Evolutionary conservation across 2,888 invertebrate species (phyloP).

Genomic region (Heliconius sara): DNA sequence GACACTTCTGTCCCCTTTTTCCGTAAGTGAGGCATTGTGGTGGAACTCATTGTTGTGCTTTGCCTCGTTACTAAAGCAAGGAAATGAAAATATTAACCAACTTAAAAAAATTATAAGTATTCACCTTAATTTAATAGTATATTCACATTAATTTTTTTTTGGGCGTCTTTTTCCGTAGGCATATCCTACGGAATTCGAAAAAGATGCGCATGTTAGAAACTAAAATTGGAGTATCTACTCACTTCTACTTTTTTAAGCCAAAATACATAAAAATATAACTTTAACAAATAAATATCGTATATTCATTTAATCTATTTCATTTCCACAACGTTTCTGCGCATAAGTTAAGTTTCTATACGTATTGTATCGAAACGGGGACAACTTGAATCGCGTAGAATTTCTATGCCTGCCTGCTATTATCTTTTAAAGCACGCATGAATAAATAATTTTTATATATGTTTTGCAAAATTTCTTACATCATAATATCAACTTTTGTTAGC

Average conservation of each 20-base stretch:
- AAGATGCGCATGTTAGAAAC: no score
- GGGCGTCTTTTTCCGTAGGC: no score
- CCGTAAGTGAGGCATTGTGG: no score
- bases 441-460: slow-evolving; percentile 30
- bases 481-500: background rate
- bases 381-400: slow-evolving; percentile 42
- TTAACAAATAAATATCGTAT: background rate
- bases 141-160: no score
- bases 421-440: slow-evolving; percentile 35
- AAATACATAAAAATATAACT: background rate
- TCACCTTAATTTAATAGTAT: no score
- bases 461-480: background rate
- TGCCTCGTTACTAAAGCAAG: no score
- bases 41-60: no score
- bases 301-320: slow-evolving; percentile 27
- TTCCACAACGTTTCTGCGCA: slow-evolving; percentile 32
- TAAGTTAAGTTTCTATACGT: slow-evolving; percentile 35
- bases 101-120: no score
- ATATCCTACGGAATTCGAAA: no score
- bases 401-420: slow-evolving; percentile 39
- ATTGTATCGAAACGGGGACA: slow-evolving; percentile 46
- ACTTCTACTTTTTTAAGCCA: background rate
- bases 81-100: no score
- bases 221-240: no score
- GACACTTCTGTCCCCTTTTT: no score